Base-by-base conservation (phyloP, 2,113 vertebrate genomes). In the Osmerus eperlanus region DNA sequence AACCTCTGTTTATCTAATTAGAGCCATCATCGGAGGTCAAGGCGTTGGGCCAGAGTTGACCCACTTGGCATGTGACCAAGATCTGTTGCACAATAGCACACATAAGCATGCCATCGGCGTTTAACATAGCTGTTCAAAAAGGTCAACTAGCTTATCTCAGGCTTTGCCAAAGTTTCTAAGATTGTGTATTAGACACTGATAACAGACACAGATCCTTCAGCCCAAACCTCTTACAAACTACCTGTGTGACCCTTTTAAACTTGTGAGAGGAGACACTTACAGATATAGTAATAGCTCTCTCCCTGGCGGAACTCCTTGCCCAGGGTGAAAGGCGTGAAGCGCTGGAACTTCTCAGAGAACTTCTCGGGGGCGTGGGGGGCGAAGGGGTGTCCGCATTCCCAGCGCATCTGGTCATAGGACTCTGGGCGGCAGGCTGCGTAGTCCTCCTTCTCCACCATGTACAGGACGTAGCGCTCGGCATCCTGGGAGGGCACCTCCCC, bases 211-310 rank as follows among this genome's bases (percentile, higher is more conserved):
- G 41, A 11, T 12, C 16, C 54, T 56, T n/a, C 54, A 15, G 15
- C 53, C 25, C n/a, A 16, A 28, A 18, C 8, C 14, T 8, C 62
- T 32, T 8, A 64, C 14, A 64, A 28, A 64, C 28, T 29, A n/a
- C 15, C 28, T 41, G 8, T 3, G 36, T 8, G 54, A 51, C 19
- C 19, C 32, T 1, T 16, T 36, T 36, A 36, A 36, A 36, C 1
- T 36, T 6, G 32, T 11, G 2, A 32, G 29, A 14, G 29, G 1
- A 32, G 71, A 74, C 63, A 95, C 97, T 97, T 84, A 99, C 97
- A 99, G 88, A 99, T 95, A 71, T 99, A 99, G 87, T 98, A 98
- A 88, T 99, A 99, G 83, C 93, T 95, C 77, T 95, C 94, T 59
- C 96, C 96, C 68, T 95, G 94, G 52, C 90, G 93, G 82, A 99